Evolutionary conservation across 2,888 invertebrate species (phyloP), one percentile per base, ranked within the genome.

Genomic region (Drosophila testacea): DNA sequence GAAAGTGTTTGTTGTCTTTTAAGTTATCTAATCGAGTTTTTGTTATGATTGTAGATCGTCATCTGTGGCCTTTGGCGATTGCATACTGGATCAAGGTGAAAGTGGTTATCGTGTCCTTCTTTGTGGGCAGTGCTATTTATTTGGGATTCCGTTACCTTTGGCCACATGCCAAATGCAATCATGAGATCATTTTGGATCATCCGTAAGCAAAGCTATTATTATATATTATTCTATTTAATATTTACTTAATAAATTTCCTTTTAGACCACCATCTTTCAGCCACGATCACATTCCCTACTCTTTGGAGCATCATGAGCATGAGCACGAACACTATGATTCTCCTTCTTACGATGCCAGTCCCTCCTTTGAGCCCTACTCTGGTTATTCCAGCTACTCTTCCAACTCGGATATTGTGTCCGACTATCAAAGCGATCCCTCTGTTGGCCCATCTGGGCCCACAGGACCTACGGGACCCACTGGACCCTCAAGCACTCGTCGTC

Each of bases 71-170:
- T 2, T 57, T 92, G 61, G 92, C 90, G 0, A 89, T 92, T 55
- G 89, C 92, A 34, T 92, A 91, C 56, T 91, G 91, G 88, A 79
- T 92, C 16, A 92, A 92, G 79, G 89, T 92, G 27, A 92, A 92
- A 73, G 82, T 92, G 28, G 84, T 92, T 0, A 84, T 92, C 36
- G 91, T 92, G 6, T 90, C 91, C 22, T 92, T 92, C 80, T 87
- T 92, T 69, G 78, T 92, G 57, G 93, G 92, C 30, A 91, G 91
- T 32, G 91, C 92, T 3, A 73, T 92, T 11, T 91, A 90, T 16
- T 77, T 91, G 80, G 92, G 92, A 3, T 71, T 91, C 27, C 89
- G 90, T 39, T 91, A 92, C 55, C 74, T 90, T 13, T 81, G 79
- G 82, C 85, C 91, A 39, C 81, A 87, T 59, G 39, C 72, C 52